Percentiles rank a stretch among this genome's conserved stretches.
These are phyloP conservation scores for Aphelocoma californica DNA, from an alignment of 2,797 vertebrate species.

Conservation along the genomic window DNA sequence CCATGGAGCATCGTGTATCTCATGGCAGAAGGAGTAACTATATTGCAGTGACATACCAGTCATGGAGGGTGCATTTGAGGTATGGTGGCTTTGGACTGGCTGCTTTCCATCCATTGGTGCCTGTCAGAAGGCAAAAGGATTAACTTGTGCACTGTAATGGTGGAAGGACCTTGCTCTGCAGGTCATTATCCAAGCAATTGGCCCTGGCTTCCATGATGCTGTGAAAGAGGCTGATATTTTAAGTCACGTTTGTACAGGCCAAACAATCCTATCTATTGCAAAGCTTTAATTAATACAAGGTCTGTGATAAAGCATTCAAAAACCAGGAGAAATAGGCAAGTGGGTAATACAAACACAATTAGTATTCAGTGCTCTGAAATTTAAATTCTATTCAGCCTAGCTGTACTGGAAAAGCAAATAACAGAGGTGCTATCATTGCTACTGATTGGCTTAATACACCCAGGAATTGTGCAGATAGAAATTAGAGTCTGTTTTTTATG, in stretches of 20 bases:
- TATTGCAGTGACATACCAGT: background rate
- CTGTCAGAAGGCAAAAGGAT: background rate
- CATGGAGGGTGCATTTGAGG: background rate
- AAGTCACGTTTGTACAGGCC: background rate
- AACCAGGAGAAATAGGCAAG: background rate
- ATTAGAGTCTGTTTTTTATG: slow-evolving; percentile 3
- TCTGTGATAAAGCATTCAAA: background rate
- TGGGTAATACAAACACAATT: slow-evolving; percentile 24
- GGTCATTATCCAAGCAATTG: background rate
- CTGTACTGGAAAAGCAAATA: slow-evolving; percentile 35
- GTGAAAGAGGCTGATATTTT: background rate
- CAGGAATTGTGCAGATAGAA: slow-evolving; percentile 20
- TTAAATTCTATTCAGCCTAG: slow-evolving; percentile 27
- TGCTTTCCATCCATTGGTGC: background rate
- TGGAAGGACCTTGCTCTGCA: background rate
- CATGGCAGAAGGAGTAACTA: background rate
- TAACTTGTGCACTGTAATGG: background rate
- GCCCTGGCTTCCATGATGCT: background rate
- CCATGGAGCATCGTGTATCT: background rate
- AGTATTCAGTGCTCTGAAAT: slow-evolving; percentile 32
- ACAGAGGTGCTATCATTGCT: slow-evolving; percentile 44
- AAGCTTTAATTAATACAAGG: slow-evolving; percentile 17
- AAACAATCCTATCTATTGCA: background rate
- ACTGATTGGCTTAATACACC: slow-evolving; percentile 34
- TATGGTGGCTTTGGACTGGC: background rate